Evolutionary conservation across 2,113 vertebrate species (phyloP).

Genomic region (Hyla sarda): DNA sequence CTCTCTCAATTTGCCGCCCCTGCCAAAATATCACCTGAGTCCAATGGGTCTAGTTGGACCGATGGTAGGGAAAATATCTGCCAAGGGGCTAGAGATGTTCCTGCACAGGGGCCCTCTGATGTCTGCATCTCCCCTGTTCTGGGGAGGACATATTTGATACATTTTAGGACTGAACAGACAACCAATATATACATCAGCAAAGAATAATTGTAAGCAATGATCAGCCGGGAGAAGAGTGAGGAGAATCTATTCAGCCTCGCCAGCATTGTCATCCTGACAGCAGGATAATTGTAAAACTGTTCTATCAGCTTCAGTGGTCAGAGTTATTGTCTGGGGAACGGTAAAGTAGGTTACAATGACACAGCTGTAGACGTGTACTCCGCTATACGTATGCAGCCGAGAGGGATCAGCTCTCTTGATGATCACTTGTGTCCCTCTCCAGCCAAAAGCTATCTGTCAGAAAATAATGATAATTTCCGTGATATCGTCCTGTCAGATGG

Average conservation of each 20-base stretch:
- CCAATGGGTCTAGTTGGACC: too few species aligned
- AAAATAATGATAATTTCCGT: slow-evolving; percentile 54
- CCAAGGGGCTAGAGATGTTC: too few species aligned
- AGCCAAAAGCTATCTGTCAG: slow-evolving; percentile 63
- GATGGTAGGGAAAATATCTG: too few species aligned
- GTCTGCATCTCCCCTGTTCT: not conserved
- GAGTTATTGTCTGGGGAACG: slow-evolving; percentile 54
- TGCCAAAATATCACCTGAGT: too few species aligned
- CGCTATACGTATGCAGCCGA: slow-evolving; percentile 58
- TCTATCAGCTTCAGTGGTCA: slow-evolving; percentile 56
- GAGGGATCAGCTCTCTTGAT: slow-evolving; percentile 56
- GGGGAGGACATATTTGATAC: not conserved
- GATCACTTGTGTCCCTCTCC: slow-evolving; percentile 62
- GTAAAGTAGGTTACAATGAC: slow-evolving; percentile 54
- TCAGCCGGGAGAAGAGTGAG: slow-evolving; percentile 11
- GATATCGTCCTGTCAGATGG: not conserved
- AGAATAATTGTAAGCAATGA: not conserved
- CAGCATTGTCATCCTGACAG: slow-evolving; percentile 38
- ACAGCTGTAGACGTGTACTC: slow-evolving; percentile 41
- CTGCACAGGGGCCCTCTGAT: too few species aligned
- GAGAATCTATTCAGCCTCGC: not conserved
- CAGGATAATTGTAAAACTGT: slow-evolving; percentile 52
- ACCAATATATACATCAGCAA: not conserved
- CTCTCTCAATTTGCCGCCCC: too few species aligned
- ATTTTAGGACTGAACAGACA: not conserved